These are phyloP conservation scores for Mellivora capensis DNA, from an alignment of 2,113 vertebrate species.

Conservation along the genomic window DNA sequence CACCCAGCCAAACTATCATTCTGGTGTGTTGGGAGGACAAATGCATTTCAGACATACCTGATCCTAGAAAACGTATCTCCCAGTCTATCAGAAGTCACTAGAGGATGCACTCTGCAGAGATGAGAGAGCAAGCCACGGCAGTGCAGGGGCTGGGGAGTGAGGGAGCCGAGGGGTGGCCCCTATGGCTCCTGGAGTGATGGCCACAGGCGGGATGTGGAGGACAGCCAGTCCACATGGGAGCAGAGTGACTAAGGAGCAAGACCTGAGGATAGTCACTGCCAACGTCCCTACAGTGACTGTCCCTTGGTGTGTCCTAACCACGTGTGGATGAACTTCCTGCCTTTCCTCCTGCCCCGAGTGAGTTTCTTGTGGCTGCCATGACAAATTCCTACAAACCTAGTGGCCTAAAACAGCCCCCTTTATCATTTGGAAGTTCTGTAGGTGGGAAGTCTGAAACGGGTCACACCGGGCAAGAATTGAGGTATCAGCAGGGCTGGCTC, in stretches of 20 bases:
- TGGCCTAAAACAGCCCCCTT: too few species aligned
- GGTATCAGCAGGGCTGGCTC: background rate
- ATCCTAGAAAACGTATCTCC: background rate
- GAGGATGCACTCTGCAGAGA: background rate
- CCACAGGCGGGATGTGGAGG: accelerated
- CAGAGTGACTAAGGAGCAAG: background rate
- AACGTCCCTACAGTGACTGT: accelerated
- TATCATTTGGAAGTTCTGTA: background rate
- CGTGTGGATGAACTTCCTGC: background rate
- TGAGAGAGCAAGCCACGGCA: background rate
- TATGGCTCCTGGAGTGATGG: background rate
- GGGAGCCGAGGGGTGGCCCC: background rate
- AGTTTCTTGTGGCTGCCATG: background rate
- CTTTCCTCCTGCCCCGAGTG: accelerated
- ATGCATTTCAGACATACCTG: background rate
- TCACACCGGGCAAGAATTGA: background rate
- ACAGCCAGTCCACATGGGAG: accelerated
- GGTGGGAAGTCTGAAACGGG: background rate
- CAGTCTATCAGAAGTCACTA: background rate
- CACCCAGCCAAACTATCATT: background rate
- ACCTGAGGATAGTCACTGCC: background rate
- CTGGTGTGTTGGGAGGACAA: background rate
- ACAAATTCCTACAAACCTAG: accelerated
- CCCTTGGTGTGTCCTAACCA: background rate
- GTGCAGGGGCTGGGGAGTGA: accelerated